phyloP scores from a whole-genome alignment of 2,113 vertebrate genomes.

The Mixornis gularis region DNA sequence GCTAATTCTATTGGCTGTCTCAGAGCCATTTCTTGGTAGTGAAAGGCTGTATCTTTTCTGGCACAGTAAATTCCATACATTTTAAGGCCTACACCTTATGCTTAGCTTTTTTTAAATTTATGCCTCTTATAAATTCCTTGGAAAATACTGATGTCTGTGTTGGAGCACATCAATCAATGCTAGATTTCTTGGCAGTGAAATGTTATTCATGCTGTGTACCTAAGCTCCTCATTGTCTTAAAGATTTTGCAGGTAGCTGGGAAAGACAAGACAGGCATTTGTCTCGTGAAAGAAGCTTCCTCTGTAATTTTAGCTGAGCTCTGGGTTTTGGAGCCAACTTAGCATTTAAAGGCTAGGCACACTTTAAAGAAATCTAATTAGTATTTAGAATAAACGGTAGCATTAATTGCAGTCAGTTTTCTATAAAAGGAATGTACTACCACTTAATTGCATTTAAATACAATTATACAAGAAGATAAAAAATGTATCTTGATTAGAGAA shows the following conservation, averaged over 20 bases:
- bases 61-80: not conserved
- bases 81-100: not conserved
- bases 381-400: conserved; percentile 40
- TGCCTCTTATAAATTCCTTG: not conserved
- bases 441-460: conserved; percentile 65
- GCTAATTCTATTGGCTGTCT: not conserved
- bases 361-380: conserved; percentile 54
- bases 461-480: not conserved
- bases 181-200: not conserved
- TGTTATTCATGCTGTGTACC: not conserved
- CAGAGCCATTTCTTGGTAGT: not conserved
- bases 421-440: conserved; percentile 51
- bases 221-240: not conserved
- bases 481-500: conserved; percentile 62
- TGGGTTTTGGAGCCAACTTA: conserved; percentile 40
- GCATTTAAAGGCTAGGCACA: conserved; percentile 47
- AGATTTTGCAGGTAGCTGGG: not conserved
- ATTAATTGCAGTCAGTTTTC: conserved; percentile 60
- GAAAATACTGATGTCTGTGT: not conserved
- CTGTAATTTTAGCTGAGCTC: not conserved
- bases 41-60: not conserved
- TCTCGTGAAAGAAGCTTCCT: not conserved
- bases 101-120: not conserved
- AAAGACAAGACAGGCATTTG: not conserved
- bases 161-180: not conserved